phyloP scores from a whole-genome alignment of 2,113 vertebrate genomes.

The Perca flavescens region DNA sequence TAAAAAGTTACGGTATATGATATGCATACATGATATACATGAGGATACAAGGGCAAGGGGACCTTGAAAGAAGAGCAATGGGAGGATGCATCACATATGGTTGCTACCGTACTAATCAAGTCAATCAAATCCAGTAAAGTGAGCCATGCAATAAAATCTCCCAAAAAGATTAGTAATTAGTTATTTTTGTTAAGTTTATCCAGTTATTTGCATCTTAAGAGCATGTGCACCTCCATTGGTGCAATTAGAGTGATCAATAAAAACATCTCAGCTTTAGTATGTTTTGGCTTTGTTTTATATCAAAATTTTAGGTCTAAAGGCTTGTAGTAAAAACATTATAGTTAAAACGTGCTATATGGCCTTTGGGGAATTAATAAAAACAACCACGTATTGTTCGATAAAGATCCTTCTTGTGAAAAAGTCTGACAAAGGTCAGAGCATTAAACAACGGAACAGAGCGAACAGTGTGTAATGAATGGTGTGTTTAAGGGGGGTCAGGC shows the following conservation, averaged over 20 bases:
- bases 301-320: neutral
- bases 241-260: neutral
- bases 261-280: neutral
- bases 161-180: neutral
- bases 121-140: neutral
- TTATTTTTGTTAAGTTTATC: neutral
- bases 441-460: slow-evolving; percentile 58
- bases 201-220: neutral
- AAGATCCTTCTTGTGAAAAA: slow-evolving; percentile 39
- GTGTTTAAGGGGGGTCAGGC: slow-evolving; percentile 53
- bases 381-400: slow-evolving; percentile 32
- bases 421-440: slow-evolving; percentile 52
- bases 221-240: neutral
- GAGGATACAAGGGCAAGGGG: neutral
- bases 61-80: slow-evolving; percentile 25
- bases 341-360: slow-evolving; percentile 6
- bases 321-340: neutral
- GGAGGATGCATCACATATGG: neutral
- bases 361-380: slow-evolving; percentile 43
- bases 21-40: slow-evolving; percentile 1
- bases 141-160: neutral
- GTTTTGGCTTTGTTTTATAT: neutral
- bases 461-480: slow-evolving; percentile 61
- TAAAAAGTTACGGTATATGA: neutral
- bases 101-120: neutral